A percentile compares a stretch with the other conserved stretches of the same genome.
phyloP scores from a whole-genome alignment of 2,113 vertebrate species.

The Nycticorax nycticorax region DNA sequence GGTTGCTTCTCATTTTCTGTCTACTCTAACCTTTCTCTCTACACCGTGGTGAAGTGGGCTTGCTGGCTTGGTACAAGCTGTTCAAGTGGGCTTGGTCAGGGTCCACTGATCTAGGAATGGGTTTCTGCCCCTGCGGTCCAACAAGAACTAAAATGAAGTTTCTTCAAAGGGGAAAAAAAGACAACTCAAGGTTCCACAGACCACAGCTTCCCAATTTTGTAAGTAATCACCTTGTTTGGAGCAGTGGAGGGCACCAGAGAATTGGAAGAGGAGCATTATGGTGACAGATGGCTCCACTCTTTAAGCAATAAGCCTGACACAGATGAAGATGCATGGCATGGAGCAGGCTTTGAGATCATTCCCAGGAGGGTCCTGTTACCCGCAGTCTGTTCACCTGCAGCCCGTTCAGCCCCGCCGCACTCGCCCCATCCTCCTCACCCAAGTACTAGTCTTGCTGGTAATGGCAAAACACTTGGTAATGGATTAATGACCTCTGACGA shows the following conservation, averaged over 20 bases:
- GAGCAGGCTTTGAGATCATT: not conserved
- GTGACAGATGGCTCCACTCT: conserved; percentile 20
- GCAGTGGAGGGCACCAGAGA: not conserved
- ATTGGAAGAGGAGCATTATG: not conserved
- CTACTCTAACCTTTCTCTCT: not conserved
- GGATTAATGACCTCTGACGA: not conserved
- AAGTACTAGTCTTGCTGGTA: not conserved
- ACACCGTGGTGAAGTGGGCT: not conserved
- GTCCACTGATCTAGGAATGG: not conserved
- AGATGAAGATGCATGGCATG: conserved; percentile 23
- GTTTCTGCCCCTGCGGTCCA: not conserved
- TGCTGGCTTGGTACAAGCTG: not conserved
- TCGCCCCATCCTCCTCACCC: not conserved
- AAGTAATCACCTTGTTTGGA: not conserved
- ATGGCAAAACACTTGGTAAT: not conserved
- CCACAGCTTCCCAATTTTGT: not conserved
- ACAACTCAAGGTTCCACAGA: not conserved
- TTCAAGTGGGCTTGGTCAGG: not conserved
- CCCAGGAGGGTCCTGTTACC: not conserved
- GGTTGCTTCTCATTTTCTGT: not conserved
- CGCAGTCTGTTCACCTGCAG: not conserved
- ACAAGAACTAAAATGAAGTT: not conserved
- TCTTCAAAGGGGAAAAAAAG: not conserved
- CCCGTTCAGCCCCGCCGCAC: not conserved
- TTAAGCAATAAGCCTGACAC: conserved; percentile 49